Evolutionary conservation across 2,888 invertebrate species (phyloP), one percentile per base, ranked within the genome.

Genomic region (Ichneumoninae sp.): DNA sequence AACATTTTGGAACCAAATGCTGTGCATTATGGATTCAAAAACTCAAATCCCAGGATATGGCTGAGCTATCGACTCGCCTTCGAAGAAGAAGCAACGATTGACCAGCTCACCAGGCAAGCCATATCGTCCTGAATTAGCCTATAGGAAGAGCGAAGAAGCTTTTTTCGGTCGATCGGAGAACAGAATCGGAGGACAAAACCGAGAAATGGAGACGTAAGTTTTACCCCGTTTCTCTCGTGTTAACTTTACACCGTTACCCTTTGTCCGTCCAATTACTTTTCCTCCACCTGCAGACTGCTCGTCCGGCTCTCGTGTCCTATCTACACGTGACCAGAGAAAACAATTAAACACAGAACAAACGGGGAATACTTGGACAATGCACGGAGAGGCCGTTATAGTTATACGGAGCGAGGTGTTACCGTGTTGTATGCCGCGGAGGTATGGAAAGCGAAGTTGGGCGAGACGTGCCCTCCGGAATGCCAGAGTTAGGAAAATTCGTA

Each of bases 291-390:
- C 66, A 26, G 36, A 1, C 22, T 69, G 66, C 57, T 50, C 36
- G 68, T 68, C 50, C 66, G 40, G 68, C 50, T 65, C 75, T 75
- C 75, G 65, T 40, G 44, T 66, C 36, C 60, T 70, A 85, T 85
- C 85, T 82, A 65, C 81, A 82, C 85, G 81, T 82, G 81, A 81
- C 81, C 85, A 85, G 75, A 79, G 79, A 85, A 85, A 82, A 85
- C 79, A 85, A 85, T 84, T 78, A 81, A 81, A 81, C 65, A 50
- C 65, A 69, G 78, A 84, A 81, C 84, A 81, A 84, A 78, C 81
- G 81, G 57, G 47, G 57, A 74, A 78, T 77, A 74, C 81, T 65
- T 70, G 74, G 19, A 78, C 74, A 78, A 78, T 84, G 50, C 47
- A 50, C 26, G 26, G 16, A 16, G 16, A 6, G 50, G 33, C 13